Conservation (phyloP, 2,888 invertebrate species). For the Choristoneura rosaceana region DNA sequence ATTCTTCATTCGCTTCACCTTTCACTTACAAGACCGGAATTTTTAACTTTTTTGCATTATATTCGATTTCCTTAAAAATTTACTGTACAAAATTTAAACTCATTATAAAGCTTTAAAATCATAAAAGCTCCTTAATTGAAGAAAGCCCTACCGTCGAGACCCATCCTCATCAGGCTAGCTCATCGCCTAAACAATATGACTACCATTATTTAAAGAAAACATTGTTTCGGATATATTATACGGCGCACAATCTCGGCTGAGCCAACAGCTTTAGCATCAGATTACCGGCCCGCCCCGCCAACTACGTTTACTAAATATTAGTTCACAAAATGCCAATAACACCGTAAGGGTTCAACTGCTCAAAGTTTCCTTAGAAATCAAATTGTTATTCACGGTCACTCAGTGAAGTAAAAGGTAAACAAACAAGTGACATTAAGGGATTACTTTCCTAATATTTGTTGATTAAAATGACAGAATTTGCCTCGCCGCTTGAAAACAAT, state of each 20-base stretch:
- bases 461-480: slow-evolving; percentile 11
- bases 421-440: slow-evolving; percentile 11
- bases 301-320: slow-evolving; percentile 8
- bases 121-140: too few relatives aligned
- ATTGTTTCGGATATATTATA: slow-evolving; percentile 51
- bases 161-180: too few relatives aligned
- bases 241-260: slow-evolving; percentile 1
- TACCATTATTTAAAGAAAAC: slow-evolving; percentile 51
- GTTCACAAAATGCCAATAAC: slow-evolving; percentile 7
- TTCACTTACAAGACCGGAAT: too few relatives aligned
- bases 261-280: slow-evolving; percentile 1
- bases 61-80: too few relatives aligned
- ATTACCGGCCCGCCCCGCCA: slow-evolving; percentile 2
- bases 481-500: not conserved
- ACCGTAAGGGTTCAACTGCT: slow-evolving; percentile 1
- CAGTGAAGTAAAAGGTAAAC: slow-evolving; percentile 8
- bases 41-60: too few relatives aligned
- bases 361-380: slow-evolving; percentile 6
- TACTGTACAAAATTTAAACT: too few relatives aligned
- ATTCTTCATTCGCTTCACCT: too few relatives aligned
- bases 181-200: too few relatives aligned
- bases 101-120: too few relatives aligned
- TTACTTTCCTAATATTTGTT: slow-evolving; percentile 9
- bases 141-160: too few relatives aligned
- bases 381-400: slow-evolving; percentile 7